phyloP scores from a whole-genome alignment of 2,888 invertebrate genomes.

The Piscicola geometra region DNA sequence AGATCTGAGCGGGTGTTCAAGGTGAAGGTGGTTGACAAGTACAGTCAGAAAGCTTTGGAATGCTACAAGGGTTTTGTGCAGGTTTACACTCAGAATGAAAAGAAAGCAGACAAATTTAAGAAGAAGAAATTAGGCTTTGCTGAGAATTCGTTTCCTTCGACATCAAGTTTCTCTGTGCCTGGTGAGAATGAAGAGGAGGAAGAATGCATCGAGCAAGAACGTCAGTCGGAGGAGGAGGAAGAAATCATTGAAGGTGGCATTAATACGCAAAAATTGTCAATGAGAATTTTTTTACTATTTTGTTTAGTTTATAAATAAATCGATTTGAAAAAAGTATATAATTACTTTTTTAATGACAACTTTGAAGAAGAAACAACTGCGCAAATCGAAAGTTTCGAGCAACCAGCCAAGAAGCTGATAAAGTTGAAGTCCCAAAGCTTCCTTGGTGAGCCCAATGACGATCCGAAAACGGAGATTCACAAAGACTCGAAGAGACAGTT shows the following conservation, averaged over 20 bases:
- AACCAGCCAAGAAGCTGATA: neutral
- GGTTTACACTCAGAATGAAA: conserved; percentile 45
- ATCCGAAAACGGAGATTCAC: neutral
- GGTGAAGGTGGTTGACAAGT: conserved; percentile 48
- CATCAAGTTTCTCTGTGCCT: neutral
- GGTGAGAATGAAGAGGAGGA: conserved; percentile 46
- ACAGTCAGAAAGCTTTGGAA: conserved; percentile 51
- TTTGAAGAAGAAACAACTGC: neutral
- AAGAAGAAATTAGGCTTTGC: neutral
- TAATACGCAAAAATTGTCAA: neutral
- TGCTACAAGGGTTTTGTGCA: conserved; percentile 52
- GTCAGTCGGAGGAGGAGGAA: neutral
- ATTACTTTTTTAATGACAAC: too few relatives aligned
- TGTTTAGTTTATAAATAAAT: too few relatives aligned
- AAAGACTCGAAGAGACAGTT: neutral
- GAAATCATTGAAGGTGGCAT: neutral
- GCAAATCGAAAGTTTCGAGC: neutral
- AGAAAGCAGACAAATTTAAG: neutral
- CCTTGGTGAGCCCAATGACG: neutral
- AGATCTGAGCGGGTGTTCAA: conserved; percentile 45
- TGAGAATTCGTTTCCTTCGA: neutral
- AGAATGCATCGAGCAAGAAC: conserved; percentile 50
- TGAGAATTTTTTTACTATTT: too few relatives aligned
- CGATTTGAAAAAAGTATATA: too few relatives aligned
- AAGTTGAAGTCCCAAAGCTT: neutral